Evolutionary conservation across 1,140 invertebrate genomes (phyloP).

Genomic region (Drosophila dunni): DNA sequence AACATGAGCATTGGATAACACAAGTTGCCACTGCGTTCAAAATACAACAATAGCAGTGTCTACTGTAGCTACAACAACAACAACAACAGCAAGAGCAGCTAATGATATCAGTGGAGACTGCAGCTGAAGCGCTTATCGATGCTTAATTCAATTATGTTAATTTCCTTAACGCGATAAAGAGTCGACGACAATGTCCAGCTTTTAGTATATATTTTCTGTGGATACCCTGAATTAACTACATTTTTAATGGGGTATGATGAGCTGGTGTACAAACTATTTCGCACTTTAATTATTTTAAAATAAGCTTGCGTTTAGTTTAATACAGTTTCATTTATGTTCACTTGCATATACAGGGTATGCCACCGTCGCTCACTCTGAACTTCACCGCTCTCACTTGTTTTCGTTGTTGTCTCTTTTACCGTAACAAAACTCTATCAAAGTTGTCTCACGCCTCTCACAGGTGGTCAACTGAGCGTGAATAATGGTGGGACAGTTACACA

Average conservation of each 20-base stretch:
- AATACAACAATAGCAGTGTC: conserved; percentile 3
- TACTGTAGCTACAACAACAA: conserved; percentile 11
- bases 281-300: no score
- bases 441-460: conserved; percentile 62
- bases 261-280: neutral
- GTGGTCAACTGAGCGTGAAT: conserved; percentile 82
- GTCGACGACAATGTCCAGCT: conserved; percentile 54
- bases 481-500: conserved; percentile 50
- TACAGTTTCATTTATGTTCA: neutral
- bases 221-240: conserved; percentile 7
- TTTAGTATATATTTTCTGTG: conserved; percentile 29
- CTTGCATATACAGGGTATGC: neutral
- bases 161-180: conserved; percentile 60
- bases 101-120: conserved; percentile 59
- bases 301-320: no score
- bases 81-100: conserved; percentile 36
- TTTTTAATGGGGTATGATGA: conserved; percentile 24
- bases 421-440: conserved; percentile 61
- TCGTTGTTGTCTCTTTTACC: conserved; percentile 40
- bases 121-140: conserved; percentile 70
- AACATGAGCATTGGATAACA: conserved; percentile 63
- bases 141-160: conserved; percentile 81
- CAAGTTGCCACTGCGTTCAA: conserved; percentile 24
- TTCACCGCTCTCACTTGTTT: neutral
- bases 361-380: neutral